These are phyloP conservation scores for Promerops cafer DNA, from an alignment of 2,113 vertebrate genomes.

Conservation along the genomic window DNA sequence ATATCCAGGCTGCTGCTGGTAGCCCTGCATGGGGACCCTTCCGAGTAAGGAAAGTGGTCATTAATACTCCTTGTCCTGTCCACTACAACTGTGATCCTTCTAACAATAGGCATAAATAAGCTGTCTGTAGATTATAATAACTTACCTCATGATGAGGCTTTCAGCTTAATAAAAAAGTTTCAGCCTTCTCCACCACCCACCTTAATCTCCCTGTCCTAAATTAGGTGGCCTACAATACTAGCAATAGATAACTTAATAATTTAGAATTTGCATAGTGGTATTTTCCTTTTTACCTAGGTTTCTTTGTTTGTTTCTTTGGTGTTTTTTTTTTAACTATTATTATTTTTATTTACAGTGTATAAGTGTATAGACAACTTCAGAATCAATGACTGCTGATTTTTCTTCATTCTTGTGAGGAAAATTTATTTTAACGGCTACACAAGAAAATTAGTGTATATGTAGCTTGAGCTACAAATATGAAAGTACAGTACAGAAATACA, in stretches of 20 bases:
- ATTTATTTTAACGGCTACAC: not conserved
- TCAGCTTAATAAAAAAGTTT: not conserved
- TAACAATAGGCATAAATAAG: not conserved
- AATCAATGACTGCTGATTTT: not conserved
- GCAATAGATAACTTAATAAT: not conserved
- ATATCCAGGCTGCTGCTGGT: not conserved
- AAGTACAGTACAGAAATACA: not conserved
- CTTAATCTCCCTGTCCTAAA: not conserved
- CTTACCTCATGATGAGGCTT: not conserved
- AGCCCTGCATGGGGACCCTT: not conserved
- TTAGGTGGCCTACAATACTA: not conserved
- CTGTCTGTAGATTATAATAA: not conserved
- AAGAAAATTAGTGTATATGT: not conserved
- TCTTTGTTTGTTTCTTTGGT: not conserved
- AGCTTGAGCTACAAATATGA: not conserved
- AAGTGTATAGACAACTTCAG: not conserved
- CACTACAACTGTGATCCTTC: not conserved
- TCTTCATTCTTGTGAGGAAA: not conserved
- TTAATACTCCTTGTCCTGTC: not conserved
- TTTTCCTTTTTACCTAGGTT: not conserved
- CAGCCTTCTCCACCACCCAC: fast-evolving
- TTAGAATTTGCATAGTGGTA: not conserved
- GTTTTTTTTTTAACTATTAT: not conserved
- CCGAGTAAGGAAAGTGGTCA: not conserved
- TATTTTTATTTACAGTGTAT: not conserved